These are phyloP conservation scores for Melanargia galathea DNA, from an alignment of 2,888 invertebrate genomes.

Conservation along the genomic window DNA sequence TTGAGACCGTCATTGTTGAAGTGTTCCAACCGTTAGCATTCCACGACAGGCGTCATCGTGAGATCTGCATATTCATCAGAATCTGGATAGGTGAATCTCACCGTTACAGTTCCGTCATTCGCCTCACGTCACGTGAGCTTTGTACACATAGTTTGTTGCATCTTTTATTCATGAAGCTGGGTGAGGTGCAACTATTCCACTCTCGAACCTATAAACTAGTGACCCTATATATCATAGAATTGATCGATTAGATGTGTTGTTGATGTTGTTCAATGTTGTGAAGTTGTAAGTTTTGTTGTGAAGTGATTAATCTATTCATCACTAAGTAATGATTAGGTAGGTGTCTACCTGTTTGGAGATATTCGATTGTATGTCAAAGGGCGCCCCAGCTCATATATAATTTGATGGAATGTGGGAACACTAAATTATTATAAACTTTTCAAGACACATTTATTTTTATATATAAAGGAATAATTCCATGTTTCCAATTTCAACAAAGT, in stretches of 20 bases:
- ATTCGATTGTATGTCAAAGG: neutral
- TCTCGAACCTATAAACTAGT: slow-evolving; percentile 32
- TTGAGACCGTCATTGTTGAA: slow-evolving; percentile 56
- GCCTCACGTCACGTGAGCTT: slow-evolving; percentile 46
- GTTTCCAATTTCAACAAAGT: no score
- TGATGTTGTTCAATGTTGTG: slow-evolving; percentile 3
- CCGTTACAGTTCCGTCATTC: slow-evolving; percentile 67
- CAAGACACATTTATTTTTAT: no score
- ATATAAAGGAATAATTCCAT: no score
- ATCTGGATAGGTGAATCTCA: slow-evolving; percentile 64
- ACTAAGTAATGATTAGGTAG: neutral
- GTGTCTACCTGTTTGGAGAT: neutral
- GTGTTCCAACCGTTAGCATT: slow-evolving; percentile 76
- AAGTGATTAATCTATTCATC: neutral
- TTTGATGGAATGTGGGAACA: neutral
- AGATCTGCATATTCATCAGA: slow-evolving; percentile 75
- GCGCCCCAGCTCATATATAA: neutral
- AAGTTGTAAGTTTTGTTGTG: neutral
- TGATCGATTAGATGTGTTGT: slow-evolving; percentile 12
- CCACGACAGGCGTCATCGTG: slow-evolving; percentile 66
- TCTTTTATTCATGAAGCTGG: slow-evolving; percentile 35
- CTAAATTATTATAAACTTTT: neutral
- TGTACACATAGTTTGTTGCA: slow-evolving; percentile 29
- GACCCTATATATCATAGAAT: slow-evolving; percentile 22
- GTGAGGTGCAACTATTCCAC: slow-evolving; percentile 48